phyloP scores from a whole-genome alignment of 2,113 vertebrate genomes.

The Salvelinus alpinus region DNA sequence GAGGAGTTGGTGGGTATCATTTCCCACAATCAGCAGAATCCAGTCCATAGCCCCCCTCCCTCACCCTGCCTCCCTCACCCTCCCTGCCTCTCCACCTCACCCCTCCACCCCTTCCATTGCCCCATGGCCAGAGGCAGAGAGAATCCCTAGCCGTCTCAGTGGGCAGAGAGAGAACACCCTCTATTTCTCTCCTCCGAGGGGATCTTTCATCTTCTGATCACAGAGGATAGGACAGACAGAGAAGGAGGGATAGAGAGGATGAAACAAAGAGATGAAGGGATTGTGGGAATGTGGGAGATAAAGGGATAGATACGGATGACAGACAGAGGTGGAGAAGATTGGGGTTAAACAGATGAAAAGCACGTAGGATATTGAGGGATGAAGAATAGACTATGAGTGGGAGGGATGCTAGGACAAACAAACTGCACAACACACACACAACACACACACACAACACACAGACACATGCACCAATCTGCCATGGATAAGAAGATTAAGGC shows the following conservation, averaged over 20 bases:
- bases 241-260: not conserved
- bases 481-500: conserved; percentile 74
- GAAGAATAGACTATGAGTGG: conserved; percentile 8
- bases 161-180: not conserved
- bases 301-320: not conserved
- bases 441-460: conserved; percentile 7
- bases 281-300: conserved; percentile 5
- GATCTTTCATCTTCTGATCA: conserved; percentile 58
- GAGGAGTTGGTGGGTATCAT: conserved; percentile 69
- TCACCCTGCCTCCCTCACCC: not conserved
- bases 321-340: not conserved
- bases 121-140: conserved; percentile 53
- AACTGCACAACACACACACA: conserved; percentile 26
- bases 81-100: not conserved
- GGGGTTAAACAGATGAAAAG: conserved; percentile 25
- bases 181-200: not conserved
- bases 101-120: conserved; percentile 6
- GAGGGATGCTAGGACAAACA: conserved; percentile 35
- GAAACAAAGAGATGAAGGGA: not conserved
- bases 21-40: conserved; percentile 75
- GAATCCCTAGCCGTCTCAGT: conserved; percentile 48
- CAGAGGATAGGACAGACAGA: conserved; percentile 39
- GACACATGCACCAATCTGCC: conserved; percentile 58
- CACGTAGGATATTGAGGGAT: conserved; percentile 6
- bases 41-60: conserved; percentile 35